These are phyloP conservation scores for Atherinosoma microstoma DNA, from an alignment of 2,797 vertebrate species.

Conservation along the genomic window DNA sequence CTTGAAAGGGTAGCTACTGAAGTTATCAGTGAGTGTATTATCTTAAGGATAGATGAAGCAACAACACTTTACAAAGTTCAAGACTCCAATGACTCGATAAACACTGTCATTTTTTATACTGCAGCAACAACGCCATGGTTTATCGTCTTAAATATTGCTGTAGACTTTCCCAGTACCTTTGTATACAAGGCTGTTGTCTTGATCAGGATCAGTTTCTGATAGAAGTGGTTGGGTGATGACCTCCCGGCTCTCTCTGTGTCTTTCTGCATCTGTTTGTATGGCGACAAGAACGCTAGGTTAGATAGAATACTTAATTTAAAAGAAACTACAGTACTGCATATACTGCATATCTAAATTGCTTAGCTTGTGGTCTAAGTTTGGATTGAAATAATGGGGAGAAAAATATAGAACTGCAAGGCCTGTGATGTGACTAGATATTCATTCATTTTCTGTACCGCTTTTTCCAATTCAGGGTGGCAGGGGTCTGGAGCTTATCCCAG, in stretches of 20 bases:
- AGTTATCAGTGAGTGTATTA: not conserved
- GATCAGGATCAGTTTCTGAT: constrained; percentile 55
- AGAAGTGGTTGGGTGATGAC: constrained; percentile 58
- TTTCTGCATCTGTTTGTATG: constrained; percentile 54
- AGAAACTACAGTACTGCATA: not conserved
- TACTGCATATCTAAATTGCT: too few relatives aligned
- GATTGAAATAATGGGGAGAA: too few relatives aligned
- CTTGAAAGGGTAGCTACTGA: not conserved
- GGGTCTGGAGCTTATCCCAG: too few relatives aligned
- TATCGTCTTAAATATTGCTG: not conserved
- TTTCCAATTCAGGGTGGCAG: too few relatives aligned
- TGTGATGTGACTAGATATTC: too few relatives aligned
- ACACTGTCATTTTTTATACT: not conserved
- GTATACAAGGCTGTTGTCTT: constrained; percentile 78
- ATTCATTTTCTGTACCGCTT: too few relatives aligned
- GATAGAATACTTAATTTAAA: not conserved
- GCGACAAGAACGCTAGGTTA: constrained; percentile 6
- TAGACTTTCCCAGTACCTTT: constrained; percentile 68
- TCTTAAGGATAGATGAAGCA: not conserved
- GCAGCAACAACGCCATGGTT: not conserved
- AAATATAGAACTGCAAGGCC: too few relatives aligned
- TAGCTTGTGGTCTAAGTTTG: too few relatives aligned
- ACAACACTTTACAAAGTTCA: not conserved
- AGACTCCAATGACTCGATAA: not conserved
- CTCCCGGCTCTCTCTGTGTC: constrained; percentile 52